Base-by-base conservation (phyloP, 2,888 invertebrate genomes). In the Prenolepis imparis region DNA sequence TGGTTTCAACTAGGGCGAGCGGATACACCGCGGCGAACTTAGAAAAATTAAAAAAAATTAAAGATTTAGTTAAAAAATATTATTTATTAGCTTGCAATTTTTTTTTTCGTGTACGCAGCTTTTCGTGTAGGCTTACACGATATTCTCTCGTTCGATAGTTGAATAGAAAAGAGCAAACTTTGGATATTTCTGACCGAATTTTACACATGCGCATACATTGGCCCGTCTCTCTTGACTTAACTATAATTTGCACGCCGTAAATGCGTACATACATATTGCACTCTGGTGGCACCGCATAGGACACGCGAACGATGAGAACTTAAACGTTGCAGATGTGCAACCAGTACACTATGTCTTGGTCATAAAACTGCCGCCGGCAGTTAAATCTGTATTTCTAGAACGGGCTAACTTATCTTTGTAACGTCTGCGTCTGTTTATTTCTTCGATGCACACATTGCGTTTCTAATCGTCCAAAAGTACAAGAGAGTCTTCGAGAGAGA, bases 351-450 rank as follows among this genome's bases (percentile, higher is more conserved):
- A 85, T 89, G 91, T 91, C 91, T 90, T 90, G 90, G 89, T 89
- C 91, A 90, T 93, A 92, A 93, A 93, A 92, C 90, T 36, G 90
- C 88, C 85, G 80, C 82, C 86, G 86, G 91, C 87, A 75, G 92
- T 93, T 93, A 93, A 94, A 93, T 93, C 91, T 90, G 93, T 93
- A 93, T 93, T 93, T 92, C 93, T 90, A 92, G 91, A 86, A 70
- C 77, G 81, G 24, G 24, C 48, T 32, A 78, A 78, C 64, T 81
- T 61, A 64, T 81, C 57, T 66, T 74, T 67, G 87, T 81, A 74
- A 81, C 83, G 80, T 85, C 59, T 67, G 39, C 67, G 63, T 66
- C 73, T 73, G 44, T 24, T 70, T n/a, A 18, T 21, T 36, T 15
- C 39, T 59, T 68, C 21, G 41, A 70, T 44, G 32, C 44, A 6